phyloP scores from a whole-genome alignment of 2,113 vertebrate species.

The Bubo scandiacus region DNA sequence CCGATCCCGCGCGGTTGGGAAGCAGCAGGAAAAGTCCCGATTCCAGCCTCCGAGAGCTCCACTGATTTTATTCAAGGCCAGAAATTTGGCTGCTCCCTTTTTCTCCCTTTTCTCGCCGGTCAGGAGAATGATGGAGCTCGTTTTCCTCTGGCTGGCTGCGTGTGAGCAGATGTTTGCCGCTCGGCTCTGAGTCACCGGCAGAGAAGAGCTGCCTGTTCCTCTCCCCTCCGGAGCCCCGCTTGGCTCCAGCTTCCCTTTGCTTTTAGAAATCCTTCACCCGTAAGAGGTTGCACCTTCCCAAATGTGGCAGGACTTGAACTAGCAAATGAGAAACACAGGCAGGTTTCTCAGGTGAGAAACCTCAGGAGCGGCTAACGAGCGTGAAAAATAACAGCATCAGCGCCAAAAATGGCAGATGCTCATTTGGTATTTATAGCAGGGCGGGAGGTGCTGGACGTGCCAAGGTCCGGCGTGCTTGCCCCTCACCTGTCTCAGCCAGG shows the following conservation, averaged over 20 bases:
- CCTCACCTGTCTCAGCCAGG: neutral
- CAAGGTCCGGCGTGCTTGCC: neutral
- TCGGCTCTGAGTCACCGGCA: neutral
- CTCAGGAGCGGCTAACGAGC: neutral
- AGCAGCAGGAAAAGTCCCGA: neutral
- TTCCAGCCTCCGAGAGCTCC: neutral
- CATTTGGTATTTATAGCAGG: neutral
- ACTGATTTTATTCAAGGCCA: neutral
- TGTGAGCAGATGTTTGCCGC: neutral
- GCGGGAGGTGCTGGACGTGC: neutral
- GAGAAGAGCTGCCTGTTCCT: neutral
- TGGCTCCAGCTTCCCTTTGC: neutral
- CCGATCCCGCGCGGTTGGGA: neutral
- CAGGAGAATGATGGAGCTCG: neutral
- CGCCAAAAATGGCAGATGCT: neutral
- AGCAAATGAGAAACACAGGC: too few species aligned
- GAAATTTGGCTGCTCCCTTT: neutral
- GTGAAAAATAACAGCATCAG: neutral
- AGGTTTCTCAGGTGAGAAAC: neutral
- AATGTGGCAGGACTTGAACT: neutral
- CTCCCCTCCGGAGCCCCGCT: neutral
- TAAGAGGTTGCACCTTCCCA: neutral
- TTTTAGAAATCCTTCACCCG: neutral
- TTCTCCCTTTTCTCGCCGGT: neutral
- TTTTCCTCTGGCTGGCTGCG: neutral